These are phyloP conservation scores for Malachius bipustulatus DNA, from an alignment of 2,888 invertebrate species.

Conservation along the genomic window DNA sequence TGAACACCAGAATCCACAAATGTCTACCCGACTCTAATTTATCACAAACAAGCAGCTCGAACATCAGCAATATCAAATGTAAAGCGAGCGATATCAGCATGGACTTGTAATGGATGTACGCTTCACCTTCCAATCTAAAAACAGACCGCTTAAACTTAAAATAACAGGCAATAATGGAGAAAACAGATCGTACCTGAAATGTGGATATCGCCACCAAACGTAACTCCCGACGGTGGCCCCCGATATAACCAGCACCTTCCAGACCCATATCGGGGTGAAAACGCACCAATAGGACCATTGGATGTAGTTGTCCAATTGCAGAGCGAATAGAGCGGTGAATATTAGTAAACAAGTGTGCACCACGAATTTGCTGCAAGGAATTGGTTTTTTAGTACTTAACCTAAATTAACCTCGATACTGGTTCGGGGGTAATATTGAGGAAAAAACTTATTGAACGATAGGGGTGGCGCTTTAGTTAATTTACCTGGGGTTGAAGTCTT, in stretches of 20 bases:
- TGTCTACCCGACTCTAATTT: conserved; percentile 79
- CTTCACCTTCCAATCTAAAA: conserved; percentile 82
- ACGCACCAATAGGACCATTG: conserved; percentile 95
- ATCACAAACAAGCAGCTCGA: conserved; percentile 91
- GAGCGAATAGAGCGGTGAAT: conserved; percentile 81
- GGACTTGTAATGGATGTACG: conserved; percentile 94
- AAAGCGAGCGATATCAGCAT: conserved; percentile 94
- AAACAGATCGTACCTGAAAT: conserved; percentile 59
- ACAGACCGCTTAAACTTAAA: conserved; percentile 4
- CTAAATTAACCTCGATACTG: too few relatives aligned
- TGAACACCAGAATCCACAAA: conserved; percentile 84
- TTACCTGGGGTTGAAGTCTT: conserved; percentile 88
- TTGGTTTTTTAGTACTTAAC: too few relatives aligned
- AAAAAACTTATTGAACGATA: conserved; percentile 7
- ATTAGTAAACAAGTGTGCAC: conserved; percentile 87
- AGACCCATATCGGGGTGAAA: conserved; percentile 94
- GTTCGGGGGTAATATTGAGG: too few relatives aligned
- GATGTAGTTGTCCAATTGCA: conserved; percentile 78
- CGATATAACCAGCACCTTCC: conserved; percentile 84
- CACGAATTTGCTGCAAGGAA: conserved; percentile 81
- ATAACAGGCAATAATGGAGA: background rate
- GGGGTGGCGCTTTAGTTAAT: too few relatives aligned
- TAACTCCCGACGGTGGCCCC: conserved; percentile 88
- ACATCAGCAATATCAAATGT: conserved; percentile 90
- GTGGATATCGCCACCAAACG: conserved; percentile 94